Evolutionary conservation across 2,888 invertebrate species (phyloP).

Genomic region (Xylota sylvarum): DNA sequence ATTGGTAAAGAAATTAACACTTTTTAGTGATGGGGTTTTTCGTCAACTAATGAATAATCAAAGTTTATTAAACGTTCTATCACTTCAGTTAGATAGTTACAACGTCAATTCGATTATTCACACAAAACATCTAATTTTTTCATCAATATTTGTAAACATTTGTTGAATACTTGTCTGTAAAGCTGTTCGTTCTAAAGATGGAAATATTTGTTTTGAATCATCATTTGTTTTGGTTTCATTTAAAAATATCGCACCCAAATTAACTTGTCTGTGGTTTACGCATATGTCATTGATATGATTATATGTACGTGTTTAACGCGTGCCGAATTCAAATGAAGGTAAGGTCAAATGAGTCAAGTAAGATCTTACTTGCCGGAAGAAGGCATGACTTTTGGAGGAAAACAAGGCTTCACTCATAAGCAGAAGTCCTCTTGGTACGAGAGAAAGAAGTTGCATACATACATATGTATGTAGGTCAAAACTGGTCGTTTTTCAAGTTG

Average conservation of each 20-base stretch:
- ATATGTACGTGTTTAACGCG: not conserved
- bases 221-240: not conserved
- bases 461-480: no score
- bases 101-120: not conserved
- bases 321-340: not conserved
- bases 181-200: not conserved
- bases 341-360: not conserved
- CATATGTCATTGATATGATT: not conserved
- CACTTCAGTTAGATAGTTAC: not conserved
- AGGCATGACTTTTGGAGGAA: no score
- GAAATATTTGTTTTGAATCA: constrained; percentile 1
- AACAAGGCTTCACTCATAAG: no score
- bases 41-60: not conserved
- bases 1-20: not conserved
- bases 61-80: not conserved
- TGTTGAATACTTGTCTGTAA: not conserved
- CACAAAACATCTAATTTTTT: constrained; percentile 3
- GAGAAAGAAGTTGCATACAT: no score
- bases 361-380: not conserved
- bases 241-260: not conserved
- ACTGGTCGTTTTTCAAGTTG: no score
- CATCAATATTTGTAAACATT: constrained; percentile 8
- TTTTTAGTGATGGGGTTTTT: not conserved
- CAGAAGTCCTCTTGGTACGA: no score
- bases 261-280: not conserved